phyloP scores from a whole-genome alignment of 1,140 invertebrate genomes.

The Tetramorium simillimum region DNA sequence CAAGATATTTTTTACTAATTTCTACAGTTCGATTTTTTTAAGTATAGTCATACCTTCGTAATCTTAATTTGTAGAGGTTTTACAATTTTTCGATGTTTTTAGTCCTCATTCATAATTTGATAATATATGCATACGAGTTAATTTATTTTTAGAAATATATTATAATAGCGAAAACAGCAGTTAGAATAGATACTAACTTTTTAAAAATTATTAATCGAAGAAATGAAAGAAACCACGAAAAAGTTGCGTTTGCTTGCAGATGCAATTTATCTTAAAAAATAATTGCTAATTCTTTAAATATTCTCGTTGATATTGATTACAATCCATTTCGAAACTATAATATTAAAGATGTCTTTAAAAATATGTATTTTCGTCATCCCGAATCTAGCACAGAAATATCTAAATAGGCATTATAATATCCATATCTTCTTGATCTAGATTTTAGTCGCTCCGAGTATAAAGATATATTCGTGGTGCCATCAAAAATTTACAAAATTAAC shows the following conservation, averaged over 20 bases:
- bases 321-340: slow-evolving; percentile 50
- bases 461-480: background rate
- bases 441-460: background rate
- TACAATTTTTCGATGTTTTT: background rate
- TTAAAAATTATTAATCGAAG: background rate
- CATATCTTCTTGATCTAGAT: slow-evolving; percentile 29
- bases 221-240: too few species aligned
- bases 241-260: too few species aligned
- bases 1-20: background rate
- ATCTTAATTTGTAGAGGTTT: background rate
- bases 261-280: background rate
- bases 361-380: slow-evolving; percentile 16
- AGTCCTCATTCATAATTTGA: background rate
- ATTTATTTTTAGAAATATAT: background rate
- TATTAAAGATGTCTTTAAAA: slow-evolving; percentile 27
- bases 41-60: background rate
- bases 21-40: background rate
- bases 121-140: background rate
- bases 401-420: slow-evolving; percentile 7
- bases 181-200: background rate
- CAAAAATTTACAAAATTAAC: slow-evolving; percentile 29
- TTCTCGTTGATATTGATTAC: slow-evolving; percentile 37
- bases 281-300: slow-evolving; percentile 10
- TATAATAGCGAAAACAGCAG: background rate
- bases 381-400: slow-evolving; percentile 21